A percentile compares a stretch with the other conserved stretches of the same genome.
Conservation (phyloP, 37 sponge, comb jelly and placozoan species). For the Ephydatia muelleri region DNA sequence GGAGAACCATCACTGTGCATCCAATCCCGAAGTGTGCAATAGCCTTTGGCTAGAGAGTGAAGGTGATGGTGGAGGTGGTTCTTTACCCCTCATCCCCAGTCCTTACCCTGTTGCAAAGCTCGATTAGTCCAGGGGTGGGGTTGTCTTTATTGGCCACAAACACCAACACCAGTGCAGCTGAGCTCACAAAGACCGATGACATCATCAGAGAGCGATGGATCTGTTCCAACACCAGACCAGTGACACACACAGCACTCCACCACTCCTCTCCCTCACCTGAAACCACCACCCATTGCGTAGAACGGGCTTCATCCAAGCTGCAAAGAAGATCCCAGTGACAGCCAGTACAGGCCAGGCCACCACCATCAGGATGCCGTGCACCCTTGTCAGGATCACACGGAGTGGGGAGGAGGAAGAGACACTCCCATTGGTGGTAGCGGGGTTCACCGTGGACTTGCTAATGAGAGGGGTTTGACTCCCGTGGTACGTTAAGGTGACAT, state of each 20-base stretch:
- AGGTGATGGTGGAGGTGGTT: neutral
- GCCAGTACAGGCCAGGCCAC: conserved; percentile 68
- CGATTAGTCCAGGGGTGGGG: neutral
- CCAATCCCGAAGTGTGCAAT: conserved; percentile 46
- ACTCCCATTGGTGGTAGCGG: neutral
- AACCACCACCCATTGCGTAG: conserved; percentile 70
- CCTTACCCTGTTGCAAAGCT: neutral
- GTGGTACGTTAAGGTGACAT: conserved; percentile 4
- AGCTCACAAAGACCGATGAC: conserved; percentile 28
- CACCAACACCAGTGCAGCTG: conserved; percentile 45
- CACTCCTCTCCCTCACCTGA: conserved; percentile 31
- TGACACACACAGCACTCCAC: too few species aligned
- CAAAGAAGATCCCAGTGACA: conserved; percentile 64
- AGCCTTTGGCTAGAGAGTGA: neutral
- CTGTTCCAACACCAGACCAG: neutral
- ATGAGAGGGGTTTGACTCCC: neutral
- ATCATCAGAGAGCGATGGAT: conserved; percentile 66
- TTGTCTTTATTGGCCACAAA: conserved; percentile 42
- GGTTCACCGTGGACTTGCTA: neutral
- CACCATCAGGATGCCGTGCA: conserved; percentile 69
- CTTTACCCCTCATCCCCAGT: neutral
- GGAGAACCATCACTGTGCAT: conserved; percentile 21
- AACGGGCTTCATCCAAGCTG: conserved; percentile 65
- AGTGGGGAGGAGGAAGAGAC: neutral
- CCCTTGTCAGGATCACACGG: neutral